Conservation (phyloP, 2,113 vertebrate species). For the Dermatemys mawii region DNA sequence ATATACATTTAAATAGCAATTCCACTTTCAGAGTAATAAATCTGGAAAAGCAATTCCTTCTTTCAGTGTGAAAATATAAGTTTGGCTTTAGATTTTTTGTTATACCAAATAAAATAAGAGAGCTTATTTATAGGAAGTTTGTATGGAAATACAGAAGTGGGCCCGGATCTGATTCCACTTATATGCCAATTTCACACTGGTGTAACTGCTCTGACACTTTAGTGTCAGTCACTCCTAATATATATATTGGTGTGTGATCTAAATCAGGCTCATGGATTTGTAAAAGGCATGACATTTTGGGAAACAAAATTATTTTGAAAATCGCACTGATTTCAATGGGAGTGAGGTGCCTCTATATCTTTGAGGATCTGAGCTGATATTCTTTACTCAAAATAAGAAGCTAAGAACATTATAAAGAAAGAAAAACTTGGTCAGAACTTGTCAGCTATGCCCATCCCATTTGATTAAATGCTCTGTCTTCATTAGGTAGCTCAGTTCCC, state of each 20-base stretch:
- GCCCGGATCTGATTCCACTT: background rate
- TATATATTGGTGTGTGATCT: background rate
- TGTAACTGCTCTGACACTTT: background rate
- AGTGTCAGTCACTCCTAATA: background rate
- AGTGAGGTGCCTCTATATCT: background rate
- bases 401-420: background rate
- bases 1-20: constrained; percentile 5
- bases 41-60: constrained; percentile 18
- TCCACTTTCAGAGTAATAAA: background rate
- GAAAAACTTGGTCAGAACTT: background rate
- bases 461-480: background rate
- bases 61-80: background rate
- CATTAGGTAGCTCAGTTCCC: background rate
- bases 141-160: background rate
- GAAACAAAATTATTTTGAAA: background rate
- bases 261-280: background rate
- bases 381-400: background rate
- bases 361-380: background rate
- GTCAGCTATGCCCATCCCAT: background rate
- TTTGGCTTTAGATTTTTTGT: background rate
- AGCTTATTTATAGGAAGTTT: background rate
- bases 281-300: background rate
- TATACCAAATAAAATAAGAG: background rate
- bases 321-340: background rate
- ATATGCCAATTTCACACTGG: background rate